These are phyloP conservation scores for Squalus acanthias DNA, from an alignment of 2,797 vertebrate species.

Conservation along the genomic window DNA sequence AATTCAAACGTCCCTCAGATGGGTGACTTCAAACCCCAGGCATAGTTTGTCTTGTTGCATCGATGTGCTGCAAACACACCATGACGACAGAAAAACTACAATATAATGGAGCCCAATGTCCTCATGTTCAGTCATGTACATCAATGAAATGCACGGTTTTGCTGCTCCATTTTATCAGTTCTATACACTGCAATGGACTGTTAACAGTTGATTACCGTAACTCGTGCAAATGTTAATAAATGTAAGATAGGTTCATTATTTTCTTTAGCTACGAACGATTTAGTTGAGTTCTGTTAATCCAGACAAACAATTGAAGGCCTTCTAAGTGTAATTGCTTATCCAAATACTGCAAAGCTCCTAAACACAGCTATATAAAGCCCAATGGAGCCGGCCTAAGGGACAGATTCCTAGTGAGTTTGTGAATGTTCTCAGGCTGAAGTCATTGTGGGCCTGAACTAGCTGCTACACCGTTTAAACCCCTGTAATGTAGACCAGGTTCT, in stretches of 20 bases:
- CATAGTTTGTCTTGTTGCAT: background rate
- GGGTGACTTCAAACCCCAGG: background rate
- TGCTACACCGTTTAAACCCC: background rate
- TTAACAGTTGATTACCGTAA: background rate
- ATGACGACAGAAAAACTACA: background rate
- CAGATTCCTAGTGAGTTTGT: background rate
- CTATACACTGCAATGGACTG: background rate
- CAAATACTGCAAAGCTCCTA: background rate
- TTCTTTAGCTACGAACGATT: background rate
- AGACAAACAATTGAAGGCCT: background rate
- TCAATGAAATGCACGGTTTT: background rate
- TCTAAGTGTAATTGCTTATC: background rate
- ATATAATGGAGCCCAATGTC: background rate
- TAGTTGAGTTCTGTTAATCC: background rate
- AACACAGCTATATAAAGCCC: background rate
- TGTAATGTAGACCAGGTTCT: background rate
- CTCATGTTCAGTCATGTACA: background rate
- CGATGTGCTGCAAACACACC: background rate
- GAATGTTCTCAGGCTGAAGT: background rate
- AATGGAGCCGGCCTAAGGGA: background rate
- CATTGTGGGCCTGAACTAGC: background rate
- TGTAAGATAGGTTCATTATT: background rate
- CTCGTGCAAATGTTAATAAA: background rate
- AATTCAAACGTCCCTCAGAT: background rate
- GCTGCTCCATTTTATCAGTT: background rate